phyloP scores from a whole-genome alignment of 2,113 vertebrate genomes.

The Capricornis sumatraensis region DNA sequence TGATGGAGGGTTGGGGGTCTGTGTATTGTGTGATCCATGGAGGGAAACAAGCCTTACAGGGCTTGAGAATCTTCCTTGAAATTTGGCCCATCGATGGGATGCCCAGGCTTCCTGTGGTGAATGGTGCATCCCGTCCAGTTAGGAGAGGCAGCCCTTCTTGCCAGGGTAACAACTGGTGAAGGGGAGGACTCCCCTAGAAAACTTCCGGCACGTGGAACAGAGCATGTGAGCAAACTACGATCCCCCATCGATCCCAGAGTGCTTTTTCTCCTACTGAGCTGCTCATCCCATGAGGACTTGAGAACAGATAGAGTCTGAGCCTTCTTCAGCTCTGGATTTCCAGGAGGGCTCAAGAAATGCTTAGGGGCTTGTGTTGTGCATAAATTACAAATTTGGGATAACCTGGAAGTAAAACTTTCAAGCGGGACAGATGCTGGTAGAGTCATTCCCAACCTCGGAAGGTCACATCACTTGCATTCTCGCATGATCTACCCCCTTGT shows the following conservation, averaged over 20 bases:
- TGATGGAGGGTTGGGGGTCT: neutral
- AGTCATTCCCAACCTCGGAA: neutral
- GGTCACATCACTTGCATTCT: neutral
- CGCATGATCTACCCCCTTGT: neutral
- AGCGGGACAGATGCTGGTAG: neutral
- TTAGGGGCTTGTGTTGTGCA: neutral
- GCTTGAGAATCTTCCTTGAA: neutral
- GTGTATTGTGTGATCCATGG: neutral
- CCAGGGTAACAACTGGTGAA: neutral
- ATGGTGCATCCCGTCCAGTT: neutral
- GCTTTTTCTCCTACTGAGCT: neutral
- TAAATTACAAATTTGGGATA: neutral
- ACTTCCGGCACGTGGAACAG: neutral
- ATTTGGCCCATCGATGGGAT: neutral
- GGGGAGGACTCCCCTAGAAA: neutral
- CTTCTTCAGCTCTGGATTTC: neutral
- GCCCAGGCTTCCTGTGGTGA: neutral
- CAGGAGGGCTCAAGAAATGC: neutral
- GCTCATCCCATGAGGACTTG: neutral
- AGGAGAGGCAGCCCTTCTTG: neutral
- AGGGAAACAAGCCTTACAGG: neutral
- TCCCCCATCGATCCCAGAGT: neutral
- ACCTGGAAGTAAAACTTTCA: neutral
- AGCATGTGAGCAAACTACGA: neutral
- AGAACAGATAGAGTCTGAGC: neutral